phyloP scores from a whole-genome alignment of 1,140 invertebrate genomes.

The Nymphalis io region DNA sequence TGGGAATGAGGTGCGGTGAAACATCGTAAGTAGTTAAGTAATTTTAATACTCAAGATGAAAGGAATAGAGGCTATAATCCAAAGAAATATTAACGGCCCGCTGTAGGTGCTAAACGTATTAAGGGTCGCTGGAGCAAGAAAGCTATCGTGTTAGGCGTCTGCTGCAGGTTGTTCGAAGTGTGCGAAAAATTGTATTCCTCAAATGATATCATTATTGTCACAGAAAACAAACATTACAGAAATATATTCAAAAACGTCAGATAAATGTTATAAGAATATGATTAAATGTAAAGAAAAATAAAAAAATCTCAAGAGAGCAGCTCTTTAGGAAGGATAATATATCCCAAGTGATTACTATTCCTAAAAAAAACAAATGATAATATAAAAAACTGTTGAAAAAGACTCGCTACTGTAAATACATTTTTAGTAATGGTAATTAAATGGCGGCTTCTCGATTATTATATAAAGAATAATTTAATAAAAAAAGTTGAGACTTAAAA shows the following conservation, averaged over 20 bases:
- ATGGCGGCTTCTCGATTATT: no score
- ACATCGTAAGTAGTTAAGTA: neutral
- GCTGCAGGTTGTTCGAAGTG: conserved; percentile 17
- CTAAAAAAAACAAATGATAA: no score
- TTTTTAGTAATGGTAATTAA: no score
- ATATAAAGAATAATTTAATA: no score
- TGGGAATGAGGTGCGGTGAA: conserved; percentile 18
- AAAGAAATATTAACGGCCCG: neutral
- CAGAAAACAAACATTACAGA: neutral
- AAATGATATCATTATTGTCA: conserved; percentile 13
- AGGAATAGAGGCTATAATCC: neutral
- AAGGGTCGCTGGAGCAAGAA: conserved; percentile 21
- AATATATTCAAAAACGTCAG: neutral
- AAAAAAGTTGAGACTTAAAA: no score
- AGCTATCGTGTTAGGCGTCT: conserved; percentile 23
- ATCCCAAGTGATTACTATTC: no score
- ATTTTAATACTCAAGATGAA: neutral
- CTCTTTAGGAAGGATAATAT: no score
- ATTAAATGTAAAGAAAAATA: no score
- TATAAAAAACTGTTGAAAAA: no score
- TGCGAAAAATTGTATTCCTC: conserved; percentile 19
- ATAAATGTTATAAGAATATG: no score
- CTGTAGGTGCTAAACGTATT: conserved; percentile 18
- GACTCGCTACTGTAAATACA: no score
- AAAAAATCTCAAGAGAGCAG: no score